Percentiles rank a stretch among this genome's conserved stretches.
Conservation (phyloP, 2,113 vertebrate species). For the Phrynocephalus versicolor region DNA sequence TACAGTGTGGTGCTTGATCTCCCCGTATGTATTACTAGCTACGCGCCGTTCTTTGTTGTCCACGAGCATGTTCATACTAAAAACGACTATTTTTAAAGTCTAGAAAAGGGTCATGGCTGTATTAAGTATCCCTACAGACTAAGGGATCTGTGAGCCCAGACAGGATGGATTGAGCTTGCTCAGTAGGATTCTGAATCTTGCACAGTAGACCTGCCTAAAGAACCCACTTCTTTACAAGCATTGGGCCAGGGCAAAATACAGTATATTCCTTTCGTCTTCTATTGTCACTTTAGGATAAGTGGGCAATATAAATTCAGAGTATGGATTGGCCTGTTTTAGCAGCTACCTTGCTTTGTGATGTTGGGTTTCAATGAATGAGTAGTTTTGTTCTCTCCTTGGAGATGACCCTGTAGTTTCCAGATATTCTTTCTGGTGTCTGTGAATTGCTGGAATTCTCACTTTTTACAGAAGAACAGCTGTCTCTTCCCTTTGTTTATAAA, state of each 20-base stretch:
- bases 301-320: background rate
- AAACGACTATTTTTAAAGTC: no score
- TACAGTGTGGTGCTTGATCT: background rate
- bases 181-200: no score
- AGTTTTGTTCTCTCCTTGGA: conserved; percentile 24
- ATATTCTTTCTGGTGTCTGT: background rate
- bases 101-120: background rate
- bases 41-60: background rate
- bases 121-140: background rate
- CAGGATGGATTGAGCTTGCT: no score
- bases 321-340: background rate
- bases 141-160: background rate
- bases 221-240: background rate
- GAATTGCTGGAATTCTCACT: conserved; percentile 19
- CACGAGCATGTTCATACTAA: background rate
- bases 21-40: no score
- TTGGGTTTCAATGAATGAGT: conserved; percentile 53
- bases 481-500: conserved; percentile 47
- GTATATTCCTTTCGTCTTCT: no score
- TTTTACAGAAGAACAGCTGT: background rate
- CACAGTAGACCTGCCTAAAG: background rate
- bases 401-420: conserved; percentile 20
- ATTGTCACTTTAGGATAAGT: background rate
- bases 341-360: conserved; percentile 16
- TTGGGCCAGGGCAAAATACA: no score